Evolutionary conservation across 2,797 vertebrate species (phyloP).

Genomic region (Enteromius trimaculatus): DNA sequence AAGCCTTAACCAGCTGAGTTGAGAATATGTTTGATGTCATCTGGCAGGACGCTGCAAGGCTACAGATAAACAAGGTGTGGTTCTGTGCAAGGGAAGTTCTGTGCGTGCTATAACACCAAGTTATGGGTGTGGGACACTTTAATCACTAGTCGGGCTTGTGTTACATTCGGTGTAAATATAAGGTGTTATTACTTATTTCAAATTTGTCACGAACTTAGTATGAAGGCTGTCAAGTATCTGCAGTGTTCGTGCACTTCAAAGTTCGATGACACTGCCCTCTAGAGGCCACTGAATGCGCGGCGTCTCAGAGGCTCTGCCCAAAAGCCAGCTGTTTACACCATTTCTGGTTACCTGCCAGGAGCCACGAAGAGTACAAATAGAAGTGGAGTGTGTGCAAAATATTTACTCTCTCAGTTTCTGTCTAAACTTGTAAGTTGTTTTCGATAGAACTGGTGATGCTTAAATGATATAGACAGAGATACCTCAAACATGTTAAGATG

Average conservation of each 20-base stretch:
- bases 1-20: slow-evolving; percentile 39
- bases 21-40: slow-evolving; percentile 43
- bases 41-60: slow-evolving; percentile 7
- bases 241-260: neutral
- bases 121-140: slow-evolving; percentile 3
- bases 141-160: neutral
- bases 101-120: neutral
- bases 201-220: neutral
- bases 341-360: slow-evolving; percentile 45
- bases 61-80: slow-evolving; percentile 36
- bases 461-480: neutral
- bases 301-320: slow-evolving; percentile 1
- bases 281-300: slow-evolving; percentile 43
- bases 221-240: neutral
- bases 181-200: neutral
- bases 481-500: neutral
- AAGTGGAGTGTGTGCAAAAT: slow-evolving; percentile 38
- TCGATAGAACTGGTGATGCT: neutral
- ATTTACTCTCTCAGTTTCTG: slow-evolving; percentile 20
- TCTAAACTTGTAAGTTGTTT: slow-evolving; percentile 3
- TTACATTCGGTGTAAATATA: neutral
- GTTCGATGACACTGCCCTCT: slow-evolving; percentile 51
- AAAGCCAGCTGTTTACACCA: slow-evolving; percentile 49
- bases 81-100: slow-evolving; percentile 3
- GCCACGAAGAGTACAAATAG: slow-evolving; percentile 32